phyloP scores from a whole-genome alignment of 2,113 vertebrate genomes.

The Hydrochoerus hydrochaeris region DNA sequence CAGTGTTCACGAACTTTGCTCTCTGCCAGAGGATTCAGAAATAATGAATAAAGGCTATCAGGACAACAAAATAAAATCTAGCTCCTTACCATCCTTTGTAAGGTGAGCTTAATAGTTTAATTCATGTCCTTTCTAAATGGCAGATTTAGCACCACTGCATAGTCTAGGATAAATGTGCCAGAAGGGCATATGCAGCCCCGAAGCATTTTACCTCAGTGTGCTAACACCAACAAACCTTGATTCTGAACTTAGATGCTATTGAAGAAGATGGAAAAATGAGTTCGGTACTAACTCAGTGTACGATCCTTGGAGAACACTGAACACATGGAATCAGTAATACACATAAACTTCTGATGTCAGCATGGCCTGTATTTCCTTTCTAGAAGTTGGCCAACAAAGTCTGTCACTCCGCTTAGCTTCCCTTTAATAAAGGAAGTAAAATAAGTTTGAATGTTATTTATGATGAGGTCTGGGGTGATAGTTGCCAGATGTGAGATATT shows the following conservation, averaged over 20 bases:
- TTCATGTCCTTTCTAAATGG: background rate
- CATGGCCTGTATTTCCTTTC: slow-evolving; percentile 43
- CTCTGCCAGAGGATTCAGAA: background rate
- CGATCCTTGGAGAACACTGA: slow-evolving; percentile 50
- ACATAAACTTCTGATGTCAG: slow-evolving; percentile 4
- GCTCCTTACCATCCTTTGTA: background rate
- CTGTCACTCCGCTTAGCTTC: slow-evolving; percentile 31
- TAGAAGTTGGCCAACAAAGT: slow-evolving; percentile 22
- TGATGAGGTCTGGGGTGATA: slow-evolving; percentile 47
- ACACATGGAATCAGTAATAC: background rate
- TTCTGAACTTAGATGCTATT: slow-evolving; percentile 18
- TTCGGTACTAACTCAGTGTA: background rate
- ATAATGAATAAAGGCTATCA: background rate
- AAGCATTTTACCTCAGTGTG: background rate
- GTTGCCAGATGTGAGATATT: slow-evolving; percentile 57
- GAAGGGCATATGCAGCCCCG: background rate
- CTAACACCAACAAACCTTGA: background rate
- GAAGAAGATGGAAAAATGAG: slow-evolving; percentile 7
- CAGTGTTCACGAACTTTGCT: background rate
- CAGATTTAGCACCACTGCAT: background rate
- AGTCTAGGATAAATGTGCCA: background rate
- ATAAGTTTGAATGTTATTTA: slow-evolving; percentile 56
- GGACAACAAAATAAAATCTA: background rate
- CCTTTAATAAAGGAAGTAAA: slow-evolving; percentile 61
- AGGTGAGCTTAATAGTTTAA: background rate